phyloP scores from a whole-genome alignment of 2,113 vertebrate species.

The Psilopsiagon aymara region DNA sequence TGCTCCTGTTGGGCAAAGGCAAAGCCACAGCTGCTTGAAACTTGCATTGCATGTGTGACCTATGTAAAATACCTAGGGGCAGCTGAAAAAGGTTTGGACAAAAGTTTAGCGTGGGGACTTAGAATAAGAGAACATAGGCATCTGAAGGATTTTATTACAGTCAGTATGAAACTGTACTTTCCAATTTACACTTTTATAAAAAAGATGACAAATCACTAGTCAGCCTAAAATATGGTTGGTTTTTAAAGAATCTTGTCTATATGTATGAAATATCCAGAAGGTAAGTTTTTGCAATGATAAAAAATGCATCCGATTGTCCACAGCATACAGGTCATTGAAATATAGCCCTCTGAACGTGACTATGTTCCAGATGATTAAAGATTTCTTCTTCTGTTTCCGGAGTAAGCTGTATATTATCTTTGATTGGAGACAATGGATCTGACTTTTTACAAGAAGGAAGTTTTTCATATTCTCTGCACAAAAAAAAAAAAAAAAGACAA shows the following conservation, averaged over 20 bases:
- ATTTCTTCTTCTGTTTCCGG: conserved; percentile 76
- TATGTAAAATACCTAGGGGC: neutral
- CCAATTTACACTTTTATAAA: neutral
- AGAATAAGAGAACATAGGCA: neutral
- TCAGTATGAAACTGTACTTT: neutral
- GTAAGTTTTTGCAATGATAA: conserved; percentile 14
- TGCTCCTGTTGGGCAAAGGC: neutral
- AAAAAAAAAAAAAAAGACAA: conserved; percentile 24
- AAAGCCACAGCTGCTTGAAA: neutral
- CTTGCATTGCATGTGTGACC: neutral
- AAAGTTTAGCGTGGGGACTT: neutral
- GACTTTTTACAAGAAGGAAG: conserved; percentile 75
- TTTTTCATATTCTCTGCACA: conserved; percentile 80
- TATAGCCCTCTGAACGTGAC: conserved; percentile 72
- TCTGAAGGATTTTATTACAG: conserved; percentile 54
- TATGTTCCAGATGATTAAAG: conserved; percentile 57
- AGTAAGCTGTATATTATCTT: conserved; percentile 80
- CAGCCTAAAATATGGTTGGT: neutral
- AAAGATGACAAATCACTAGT: neutral
- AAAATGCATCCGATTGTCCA: neutral
- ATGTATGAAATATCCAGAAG: neutral
- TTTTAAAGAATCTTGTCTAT: neutral
- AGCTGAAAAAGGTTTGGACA: neutral
- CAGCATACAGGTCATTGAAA: conserved; percentile 60
- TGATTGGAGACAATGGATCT: conserved; percentile 83